These are phyloP conservation scores for Phrynocephalus versicolor DNA, from an alignment of 2,113 vertebrate species.

Conservation along the genomic window DNA sequence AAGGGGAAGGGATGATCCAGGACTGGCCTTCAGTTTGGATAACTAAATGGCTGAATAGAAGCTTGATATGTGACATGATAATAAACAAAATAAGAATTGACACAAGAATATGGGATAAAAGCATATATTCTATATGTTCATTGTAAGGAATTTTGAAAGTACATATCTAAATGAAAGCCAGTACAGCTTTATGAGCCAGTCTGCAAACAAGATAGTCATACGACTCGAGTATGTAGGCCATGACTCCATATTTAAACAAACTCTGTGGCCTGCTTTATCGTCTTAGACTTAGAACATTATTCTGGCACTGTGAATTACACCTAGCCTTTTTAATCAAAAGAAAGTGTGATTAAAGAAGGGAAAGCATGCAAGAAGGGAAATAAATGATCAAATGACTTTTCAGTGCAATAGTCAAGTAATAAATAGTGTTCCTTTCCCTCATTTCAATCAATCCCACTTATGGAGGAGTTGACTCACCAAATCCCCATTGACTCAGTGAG, in stretches of 20 bases:
- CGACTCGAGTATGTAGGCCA: no score
- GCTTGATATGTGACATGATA: no score
- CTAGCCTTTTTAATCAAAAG: not conserved
- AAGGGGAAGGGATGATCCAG: not conserved
- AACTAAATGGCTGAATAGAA: not conserved
- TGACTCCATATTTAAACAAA: no score
- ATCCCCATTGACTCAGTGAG: no score
- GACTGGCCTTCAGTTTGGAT: not conserved
- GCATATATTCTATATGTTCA: not conserved
- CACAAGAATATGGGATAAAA: not conserved
- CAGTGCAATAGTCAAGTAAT: not conserved
- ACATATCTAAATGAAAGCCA: not conserved
- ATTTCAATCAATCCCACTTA: no score
- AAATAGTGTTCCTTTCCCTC: no score
- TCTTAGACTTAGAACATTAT: not conserved
- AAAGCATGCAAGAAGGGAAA: no score
- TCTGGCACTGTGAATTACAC: not conserved
- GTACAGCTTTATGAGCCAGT: not conserved
- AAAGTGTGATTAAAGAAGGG: not conserved
- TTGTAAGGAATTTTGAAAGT: not conserved
- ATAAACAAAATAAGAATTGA: no score
- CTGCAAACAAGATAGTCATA: not conserved
- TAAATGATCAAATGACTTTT: no score
- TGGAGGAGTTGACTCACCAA: no score
- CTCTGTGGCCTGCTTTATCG: not conserved